phyloP scores from a whole-genome alignment of 2,888 invertebrate genomes.

The Liopterus haemorrhoidalis region DNA sequence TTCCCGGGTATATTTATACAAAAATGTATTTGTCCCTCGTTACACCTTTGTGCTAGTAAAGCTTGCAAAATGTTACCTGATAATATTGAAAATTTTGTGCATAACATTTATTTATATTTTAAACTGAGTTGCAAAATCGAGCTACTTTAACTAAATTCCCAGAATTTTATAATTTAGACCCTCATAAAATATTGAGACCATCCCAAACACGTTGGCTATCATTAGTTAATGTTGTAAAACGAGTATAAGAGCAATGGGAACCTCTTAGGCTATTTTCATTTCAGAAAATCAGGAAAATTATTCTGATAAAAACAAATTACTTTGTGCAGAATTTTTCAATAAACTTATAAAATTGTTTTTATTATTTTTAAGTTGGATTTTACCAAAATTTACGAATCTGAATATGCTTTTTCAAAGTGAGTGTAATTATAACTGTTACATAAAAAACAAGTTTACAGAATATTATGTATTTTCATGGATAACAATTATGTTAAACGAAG shows the following conservation, averaged over 20 bases:
- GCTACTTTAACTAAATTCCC: too few species aligned
- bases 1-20: too few species aligned
- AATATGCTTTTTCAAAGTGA: slow-evolving; percentile 1
- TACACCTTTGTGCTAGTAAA: too few species aligned
- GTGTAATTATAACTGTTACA: too few species aligned
- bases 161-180: slow-evolving; percentile 1
- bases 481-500: slow-evolving; percentile 1
- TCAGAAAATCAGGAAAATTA: slow-evolving; percentile 1
- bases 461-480: background rate
- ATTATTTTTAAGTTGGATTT: slow-evolving; percentile 2
- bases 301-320: background rate
- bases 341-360: slow-evolving; percentile 1
- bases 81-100: too few species aligned
- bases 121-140: too few species aligned
- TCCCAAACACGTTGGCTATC: slow-evolving; percentile 1
- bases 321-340: background rate
- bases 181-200: background rate
- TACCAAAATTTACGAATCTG: slow-evolving; percentile 2
- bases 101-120: too few species aligned
- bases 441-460: slow-evolving; percentile 1
- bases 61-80: too few species aligned
- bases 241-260: background rate
- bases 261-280: background rate
- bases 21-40: too few species aligned
- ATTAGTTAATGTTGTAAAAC: background rate